A percentile compares a stretch with the other conserved stretches of the same genome.
Evolutionary conservation across 2,113 vertebrate genomes (phyloP).

Genomic region (Irena cyanogastra): DNA sequence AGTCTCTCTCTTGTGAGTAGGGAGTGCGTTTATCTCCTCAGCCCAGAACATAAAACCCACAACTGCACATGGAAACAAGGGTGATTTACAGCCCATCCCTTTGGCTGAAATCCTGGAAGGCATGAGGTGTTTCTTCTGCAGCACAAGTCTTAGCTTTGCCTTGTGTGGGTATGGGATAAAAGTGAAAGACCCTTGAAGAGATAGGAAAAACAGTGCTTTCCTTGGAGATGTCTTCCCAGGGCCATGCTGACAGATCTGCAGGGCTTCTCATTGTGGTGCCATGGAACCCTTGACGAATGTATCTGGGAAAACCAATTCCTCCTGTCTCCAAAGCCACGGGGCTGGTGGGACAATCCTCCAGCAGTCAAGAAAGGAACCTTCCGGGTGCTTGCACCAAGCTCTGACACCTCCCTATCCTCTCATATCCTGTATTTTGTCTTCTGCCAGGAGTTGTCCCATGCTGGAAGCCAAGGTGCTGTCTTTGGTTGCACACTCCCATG

Average conservation of each 20-base stretch:
- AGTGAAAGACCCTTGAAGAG: neutral
- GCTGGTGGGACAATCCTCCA: neutral
- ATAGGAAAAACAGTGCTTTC: conserved; percentile 31
- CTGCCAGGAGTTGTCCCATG: neutral
- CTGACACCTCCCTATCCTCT: neutral
- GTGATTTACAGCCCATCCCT: conserved; percentile 14
- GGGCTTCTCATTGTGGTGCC: neutral
- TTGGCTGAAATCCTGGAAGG: neutral
- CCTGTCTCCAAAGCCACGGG: neutral
- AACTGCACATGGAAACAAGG: neutral
- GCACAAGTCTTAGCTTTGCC: neutral
- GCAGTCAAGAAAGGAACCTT: neutral
- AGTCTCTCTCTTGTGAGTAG: neutral
- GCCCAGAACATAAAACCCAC: neutral
- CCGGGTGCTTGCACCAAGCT: neutral
- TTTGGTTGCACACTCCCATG: neutral
- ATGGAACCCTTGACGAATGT: neutral
- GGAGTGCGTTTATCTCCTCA: conserved; percentile 36
- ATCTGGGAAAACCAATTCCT: neutral
- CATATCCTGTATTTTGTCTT: neutral
- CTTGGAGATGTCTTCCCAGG: neutral
- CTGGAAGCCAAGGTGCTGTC: neutral
- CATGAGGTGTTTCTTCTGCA: neutral
- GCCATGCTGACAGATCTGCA: conserved; percentile 13
- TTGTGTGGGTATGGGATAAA: neutral